Conservation (phyloP, 1,140 invertebrate species). For the Cydia splendana region DNA sequence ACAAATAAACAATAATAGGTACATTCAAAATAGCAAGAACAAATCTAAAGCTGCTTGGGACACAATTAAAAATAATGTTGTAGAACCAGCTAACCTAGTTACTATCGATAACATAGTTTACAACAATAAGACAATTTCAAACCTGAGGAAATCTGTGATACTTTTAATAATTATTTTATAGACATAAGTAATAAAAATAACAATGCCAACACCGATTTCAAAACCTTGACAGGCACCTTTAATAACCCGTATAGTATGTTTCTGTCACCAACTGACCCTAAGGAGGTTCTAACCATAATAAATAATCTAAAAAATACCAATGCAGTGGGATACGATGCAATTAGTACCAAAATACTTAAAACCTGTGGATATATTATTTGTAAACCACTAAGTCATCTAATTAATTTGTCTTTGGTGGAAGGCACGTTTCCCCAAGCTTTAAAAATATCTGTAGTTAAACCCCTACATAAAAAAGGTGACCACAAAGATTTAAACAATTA, state of each 20-base stretch:
- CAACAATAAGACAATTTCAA: too few relatives aligned
- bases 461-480: neutral
- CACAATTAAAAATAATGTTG: neutral
- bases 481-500: neutral
- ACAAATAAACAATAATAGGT: neutral
- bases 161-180: too few relatives aligned
- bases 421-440: neutral
- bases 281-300: too few relatives aligned
- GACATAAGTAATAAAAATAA: too few relatives aligned
- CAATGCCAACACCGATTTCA: too few relatives aligned
- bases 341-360: neutral
- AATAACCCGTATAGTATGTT: too few relatives aligned
- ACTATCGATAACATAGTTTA: too few relatives aligned
- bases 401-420: neutral
- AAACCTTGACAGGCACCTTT: too few relatives aligned
- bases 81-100: neutral
- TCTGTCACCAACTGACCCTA: too few relatives aligned
- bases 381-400: slow-evolving; percentile 1
- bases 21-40: neutral
- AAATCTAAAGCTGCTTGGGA: neutral
- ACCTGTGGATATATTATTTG: neutral
- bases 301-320: neutral
- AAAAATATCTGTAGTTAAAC: too few relatives aligned
- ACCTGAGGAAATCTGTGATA: too few relatives aligned
- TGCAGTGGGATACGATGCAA: neutral